Percentiles rank a stretch among this genome's conserved stretches.
These are phyloP conservation scores for Nymphalis c-album DNA, from an alignment of 2,888 invertebrate genomes.

Conservation along the genomic window DNA sequence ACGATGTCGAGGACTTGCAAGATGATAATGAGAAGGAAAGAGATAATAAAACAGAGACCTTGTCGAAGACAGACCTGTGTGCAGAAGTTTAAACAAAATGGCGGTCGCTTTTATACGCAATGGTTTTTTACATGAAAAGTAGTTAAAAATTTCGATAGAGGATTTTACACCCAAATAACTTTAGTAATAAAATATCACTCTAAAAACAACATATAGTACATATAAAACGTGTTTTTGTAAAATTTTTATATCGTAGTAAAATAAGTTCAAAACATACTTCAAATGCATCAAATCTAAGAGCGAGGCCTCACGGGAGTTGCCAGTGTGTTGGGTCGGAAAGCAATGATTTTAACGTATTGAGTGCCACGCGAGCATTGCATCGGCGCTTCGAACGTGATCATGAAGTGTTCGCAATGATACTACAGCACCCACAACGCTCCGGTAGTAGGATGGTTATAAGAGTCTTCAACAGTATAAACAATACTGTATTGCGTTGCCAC, in stretches of 20 bases:
- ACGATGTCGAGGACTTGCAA: conserved; percentile 72
- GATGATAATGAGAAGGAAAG: conserved; percentile 56
- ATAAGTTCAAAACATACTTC: neutral
- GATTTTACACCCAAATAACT: neutral
- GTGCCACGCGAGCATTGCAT: too few species aligned
- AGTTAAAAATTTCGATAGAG: conserved; percentile 8
- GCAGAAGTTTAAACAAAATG: neutral
- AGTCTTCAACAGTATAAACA: too few species aligned
- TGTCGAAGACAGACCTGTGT: neutral
- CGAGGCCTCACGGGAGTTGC: too few species aligned
- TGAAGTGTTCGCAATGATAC: too few species aligned
- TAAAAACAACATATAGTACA: neutral
- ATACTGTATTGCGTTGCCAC: too few species aligned
- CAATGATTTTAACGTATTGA: too few species aligned
- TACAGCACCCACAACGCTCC: too few species aligned
- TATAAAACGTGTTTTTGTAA: neutral
- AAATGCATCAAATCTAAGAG: neutral
- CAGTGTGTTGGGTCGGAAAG: too few species aligned
- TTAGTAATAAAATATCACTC: neutral
- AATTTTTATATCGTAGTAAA: neutral
- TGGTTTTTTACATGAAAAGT: neutral
- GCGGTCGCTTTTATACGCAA: neutral
- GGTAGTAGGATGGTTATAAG: too few species aligned
- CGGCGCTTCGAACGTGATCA: too few species aligned
- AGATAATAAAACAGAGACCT: conserved; percentile 23